Evolutionary conservation across 2,888 invertebrate species (phyloP).

Genomic region (Trachelus troglodyta): DNA sequence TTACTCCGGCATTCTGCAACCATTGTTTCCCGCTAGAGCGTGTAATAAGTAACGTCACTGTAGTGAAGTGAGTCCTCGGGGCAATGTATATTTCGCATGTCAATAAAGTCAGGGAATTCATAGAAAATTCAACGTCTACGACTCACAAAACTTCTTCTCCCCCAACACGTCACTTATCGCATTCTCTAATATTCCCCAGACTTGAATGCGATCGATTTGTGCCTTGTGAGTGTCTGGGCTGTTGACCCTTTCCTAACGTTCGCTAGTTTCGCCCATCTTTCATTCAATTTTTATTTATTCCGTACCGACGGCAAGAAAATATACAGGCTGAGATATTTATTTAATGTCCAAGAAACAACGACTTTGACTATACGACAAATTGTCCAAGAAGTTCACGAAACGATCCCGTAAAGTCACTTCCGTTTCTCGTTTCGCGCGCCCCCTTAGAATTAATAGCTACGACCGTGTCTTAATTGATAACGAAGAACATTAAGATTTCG

Average conservation of each 20-base stretch:
- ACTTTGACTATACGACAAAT: neutral
- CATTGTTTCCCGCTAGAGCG: neutral
- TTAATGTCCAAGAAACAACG: neutral
- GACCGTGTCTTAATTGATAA: constrained; percentile 59
- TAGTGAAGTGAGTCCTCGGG: constrained; percentile 16
- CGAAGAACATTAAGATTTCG: constrained; percentile 54
- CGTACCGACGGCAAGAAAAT: too few relatives aligned
- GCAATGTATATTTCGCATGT: constrained; percentile 34
- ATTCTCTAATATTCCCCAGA: constrained; percentile 32
- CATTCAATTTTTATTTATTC: neutral
- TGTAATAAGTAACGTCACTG: neutral
- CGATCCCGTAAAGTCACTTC: constrained; percentile 45
- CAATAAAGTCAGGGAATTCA: constrained; percentile 37
- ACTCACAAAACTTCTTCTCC: constrained; percentile 3
- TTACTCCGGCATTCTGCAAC: neutral
- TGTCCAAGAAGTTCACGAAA: neutral
- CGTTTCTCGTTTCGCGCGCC: constrained; percentile 53
- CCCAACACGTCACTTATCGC: neutral
- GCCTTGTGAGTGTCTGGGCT: constrained; percentile 36
- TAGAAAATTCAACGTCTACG: constrained; percentile 37
- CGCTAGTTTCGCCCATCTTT: neutral
- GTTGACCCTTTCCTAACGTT: constrained; percentile 36
- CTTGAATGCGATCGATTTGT: constrained; percentile 39
- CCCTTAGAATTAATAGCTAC: constrained; percentile 55
- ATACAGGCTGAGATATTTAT: too few relatives aligned